phyloP scores from a whole-genome alignment of 2,888 invertebrate species.

The Endotricha flammealis region DNA sequence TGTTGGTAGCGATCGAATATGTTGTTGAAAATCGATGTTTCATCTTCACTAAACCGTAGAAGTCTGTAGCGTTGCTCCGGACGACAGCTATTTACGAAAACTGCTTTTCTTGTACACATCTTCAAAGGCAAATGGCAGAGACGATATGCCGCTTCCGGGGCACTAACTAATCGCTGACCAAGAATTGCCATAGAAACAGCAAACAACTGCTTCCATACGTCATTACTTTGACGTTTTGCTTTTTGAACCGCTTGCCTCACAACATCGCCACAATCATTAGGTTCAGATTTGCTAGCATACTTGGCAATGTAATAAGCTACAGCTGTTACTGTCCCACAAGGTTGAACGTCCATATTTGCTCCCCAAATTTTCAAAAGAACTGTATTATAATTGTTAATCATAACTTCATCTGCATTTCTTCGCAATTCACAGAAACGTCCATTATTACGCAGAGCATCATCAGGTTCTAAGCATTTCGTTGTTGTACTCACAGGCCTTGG shows the following conservation, averaged over 20 bases:
- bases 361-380: conserved; percentile 26
- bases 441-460: conserved; percentile 30
- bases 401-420: conserved; percentile 23
- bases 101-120: conserved; percentile 17
- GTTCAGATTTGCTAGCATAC: conserved; percentile 30
- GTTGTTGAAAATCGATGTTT: too few species aligned
- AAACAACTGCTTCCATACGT: conserved; percentile 25
- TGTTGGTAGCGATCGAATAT: too few species aligned
- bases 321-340: conserved; percentile 33
- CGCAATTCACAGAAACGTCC: conserved; percentile 31
- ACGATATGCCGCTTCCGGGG: conserved; percentile 9
- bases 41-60: too few species aligned
- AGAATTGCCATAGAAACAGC: conserved; percentile 27
- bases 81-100: too few species aligned
- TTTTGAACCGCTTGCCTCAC: conserved; percentile 22
- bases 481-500: conserved; percentile 20
- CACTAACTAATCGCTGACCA: conserved; percentile 26
- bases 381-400: conserved; percentile 30
- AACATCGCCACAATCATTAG: conserved; percentile 26
- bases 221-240: conserved; percentile 20
- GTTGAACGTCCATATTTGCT: conserved; percentile 38
- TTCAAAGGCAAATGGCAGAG: conserved; percentile 15
- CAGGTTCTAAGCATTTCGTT: conserved; percentile 26
- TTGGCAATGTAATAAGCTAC: conserved; percentile 35
- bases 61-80: too few species aligned